Conservation (phyloP, 2,888 invertebrate species). For the Drosophila fungiperda region DNA sequence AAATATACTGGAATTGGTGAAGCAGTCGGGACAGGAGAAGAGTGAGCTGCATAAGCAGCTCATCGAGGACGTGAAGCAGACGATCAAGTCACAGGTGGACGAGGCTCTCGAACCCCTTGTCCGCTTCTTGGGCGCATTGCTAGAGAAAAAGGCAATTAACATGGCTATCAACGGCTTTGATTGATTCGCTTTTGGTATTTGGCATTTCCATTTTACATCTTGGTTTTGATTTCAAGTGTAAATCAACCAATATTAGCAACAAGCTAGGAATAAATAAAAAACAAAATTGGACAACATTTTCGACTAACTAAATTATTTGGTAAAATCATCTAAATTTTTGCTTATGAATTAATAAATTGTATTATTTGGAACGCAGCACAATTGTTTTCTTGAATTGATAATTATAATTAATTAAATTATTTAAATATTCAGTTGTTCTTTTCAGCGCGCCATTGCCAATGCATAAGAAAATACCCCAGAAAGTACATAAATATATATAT, state of each 20-base stretch:
- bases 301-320: constrained; percentile 36
- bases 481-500: neutral
- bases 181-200: neutral
- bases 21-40: constrained; percentile 27
- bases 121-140: constrained; percentile 59
- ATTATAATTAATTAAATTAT: neutral
- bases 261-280: neutral
- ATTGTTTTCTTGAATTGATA: neutral
- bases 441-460: neutral
- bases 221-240: neutral
- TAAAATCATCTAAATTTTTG: neutral
- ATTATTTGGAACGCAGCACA: constrained; percentile 6
- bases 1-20: constrained; percentile 30
- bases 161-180: neutral
- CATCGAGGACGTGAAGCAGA: constrained; percentile 74
- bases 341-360: constrained; percentile 11
- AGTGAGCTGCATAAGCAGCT: constrained; percentile 59
- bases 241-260: constrained; percentile 6
- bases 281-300: constrained; percentile 18
- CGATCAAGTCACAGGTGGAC: constrained; percentile 73
- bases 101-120: constrained; percentile 78
- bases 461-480: neutral
- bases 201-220: neutral
- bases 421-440: neutral
- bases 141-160: constrained; percentile 49